Evolutionary conservation across 2,797 vertebrate species (phyloP).

Genomic region (Acropternis orthonyx): DNA sequence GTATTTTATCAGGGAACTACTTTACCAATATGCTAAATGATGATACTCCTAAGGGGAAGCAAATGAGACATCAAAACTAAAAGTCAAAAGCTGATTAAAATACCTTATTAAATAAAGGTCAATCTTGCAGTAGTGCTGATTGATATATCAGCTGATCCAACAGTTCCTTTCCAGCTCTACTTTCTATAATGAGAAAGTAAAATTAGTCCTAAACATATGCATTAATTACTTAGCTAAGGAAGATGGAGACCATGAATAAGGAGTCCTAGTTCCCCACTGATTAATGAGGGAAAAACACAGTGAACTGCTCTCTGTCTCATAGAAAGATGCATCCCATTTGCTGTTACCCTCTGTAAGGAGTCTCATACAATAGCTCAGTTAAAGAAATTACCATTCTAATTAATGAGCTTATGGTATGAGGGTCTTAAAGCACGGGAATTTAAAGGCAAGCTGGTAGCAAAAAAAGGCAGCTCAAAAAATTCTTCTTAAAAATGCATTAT

Average conservation of each 20-base stretch:
- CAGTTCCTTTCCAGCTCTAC: constrained; percentile 8
- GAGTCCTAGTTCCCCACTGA: neutral
- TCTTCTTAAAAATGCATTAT: neutral
- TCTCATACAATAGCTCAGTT: neutral
- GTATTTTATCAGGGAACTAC: neutral
- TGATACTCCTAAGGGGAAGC: neutral
- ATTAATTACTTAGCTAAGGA: constrained; percentile 52
- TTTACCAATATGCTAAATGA: neutral
- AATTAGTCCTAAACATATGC: constrained; percentile 45
- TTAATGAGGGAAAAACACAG: neutral
- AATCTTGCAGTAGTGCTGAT: constrained; percentile 26
- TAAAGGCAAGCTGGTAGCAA: neutral
- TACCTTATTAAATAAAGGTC: constrained; percentile 57
- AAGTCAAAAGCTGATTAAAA: constrained; percentile 58
- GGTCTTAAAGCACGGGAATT: neutral
- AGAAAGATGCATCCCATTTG: neutral
- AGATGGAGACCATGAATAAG: neutral
- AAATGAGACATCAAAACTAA: constrained; percentile 33
- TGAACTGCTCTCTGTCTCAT: neutral
- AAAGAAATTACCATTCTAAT: neutral
- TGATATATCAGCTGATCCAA: constrained; percentile 58
- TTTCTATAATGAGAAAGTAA: constrained; percentile 54
- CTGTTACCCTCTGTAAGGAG: neutral
- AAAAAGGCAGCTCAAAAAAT: neutral
- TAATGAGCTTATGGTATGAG: neutral